Percentiles rank a stretch among this genome's conserved stretches.
phyloP scores from a whole-genome alignment of 2,113 vertebrate species.

The Mobula birostris region DNA sequence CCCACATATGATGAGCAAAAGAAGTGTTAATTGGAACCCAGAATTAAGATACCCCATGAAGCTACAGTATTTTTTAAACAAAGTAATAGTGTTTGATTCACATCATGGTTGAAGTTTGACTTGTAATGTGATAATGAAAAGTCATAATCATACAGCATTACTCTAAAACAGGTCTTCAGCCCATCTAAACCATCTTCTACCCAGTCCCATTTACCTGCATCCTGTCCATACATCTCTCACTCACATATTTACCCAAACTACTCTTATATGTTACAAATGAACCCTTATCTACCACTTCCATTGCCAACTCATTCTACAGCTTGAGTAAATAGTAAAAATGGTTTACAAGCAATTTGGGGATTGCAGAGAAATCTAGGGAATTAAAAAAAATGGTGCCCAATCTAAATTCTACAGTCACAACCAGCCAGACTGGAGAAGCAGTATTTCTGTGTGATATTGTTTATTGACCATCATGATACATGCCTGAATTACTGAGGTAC shows the following conservation, averaged over 20 bases:
- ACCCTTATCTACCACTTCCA: too few relatives aligned
- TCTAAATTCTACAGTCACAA: not conserved
- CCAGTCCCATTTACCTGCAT: too few relatives aligned
- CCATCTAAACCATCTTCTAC: too few relatives aligned
- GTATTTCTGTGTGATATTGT: not conserved
- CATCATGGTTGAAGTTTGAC: not conserved
- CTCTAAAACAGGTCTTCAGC: too few relatives aligned
- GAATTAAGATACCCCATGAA: not conserved
- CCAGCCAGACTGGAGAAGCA: not conserved
- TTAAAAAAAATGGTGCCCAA: not conserved
- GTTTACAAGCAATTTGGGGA: not conserved
- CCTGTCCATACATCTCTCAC: too few relatives aligned
- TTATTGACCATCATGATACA: not conserved
- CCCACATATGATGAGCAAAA: not conserved
- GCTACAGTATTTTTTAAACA: not conserved
- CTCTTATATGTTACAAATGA: too few relatives aligned
- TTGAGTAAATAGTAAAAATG: not conserved
- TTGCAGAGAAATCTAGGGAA: not conserved
- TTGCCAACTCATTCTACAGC: not conserved
- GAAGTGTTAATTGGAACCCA: not conserved
- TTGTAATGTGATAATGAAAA: not conserved
- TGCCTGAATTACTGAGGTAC: not conserved
- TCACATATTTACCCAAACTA: too few relatives aligned
- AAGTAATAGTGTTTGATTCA: not conserved
- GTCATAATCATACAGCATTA: too few relatives aligned